These are phyloP conservation scores for Sebastes umbrosus DNA, from an alignment of 2,797 vertebrate species.

Conservation along the genomic window DNA sequence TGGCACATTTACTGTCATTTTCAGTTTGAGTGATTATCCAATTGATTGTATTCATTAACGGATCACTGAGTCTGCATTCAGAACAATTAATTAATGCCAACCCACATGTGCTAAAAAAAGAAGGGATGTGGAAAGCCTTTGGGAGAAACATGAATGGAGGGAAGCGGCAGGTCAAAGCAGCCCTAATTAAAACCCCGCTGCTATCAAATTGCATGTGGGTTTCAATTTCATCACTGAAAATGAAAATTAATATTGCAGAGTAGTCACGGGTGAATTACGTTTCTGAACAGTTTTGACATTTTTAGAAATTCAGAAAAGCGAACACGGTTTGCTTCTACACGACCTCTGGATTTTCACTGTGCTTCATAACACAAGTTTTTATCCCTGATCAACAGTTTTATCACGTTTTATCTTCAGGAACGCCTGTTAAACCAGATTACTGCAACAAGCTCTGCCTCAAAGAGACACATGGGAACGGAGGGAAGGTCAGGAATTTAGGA, in stretches of 20 bases:
- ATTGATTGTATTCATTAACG: constrained; percentile 27
- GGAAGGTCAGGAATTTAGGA: background rate
- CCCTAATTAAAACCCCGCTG: background rate
- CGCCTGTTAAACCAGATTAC: background rate
- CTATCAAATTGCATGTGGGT: background rate
- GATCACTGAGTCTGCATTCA: background rate
- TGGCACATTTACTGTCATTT: background rate
- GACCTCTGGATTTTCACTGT: background rate
- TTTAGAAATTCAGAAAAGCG: background rate
- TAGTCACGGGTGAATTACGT: background rate
- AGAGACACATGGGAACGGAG: background rate
- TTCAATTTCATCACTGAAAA: background rate
- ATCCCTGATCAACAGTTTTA: background rate
- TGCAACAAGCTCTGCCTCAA: background rate
- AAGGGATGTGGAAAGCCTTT: background rate
- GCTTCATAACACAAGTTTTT: background rate
- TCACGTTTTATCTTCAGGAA: background rate
- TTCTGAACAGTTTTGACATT: background rate
- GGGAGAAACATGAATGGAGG: background rate
- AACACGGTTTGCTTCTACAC: background rate
- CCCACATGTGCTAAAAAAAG: background rate
- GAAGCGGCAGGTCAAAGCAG: background rate
- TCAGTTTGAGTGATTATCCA: constrained; percentile 20
- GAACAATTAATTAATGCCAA: constrained; percentile 1
- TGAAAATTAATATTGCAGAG: background rate